These are phyloP conservation scores for Pissodes strobi DNA, from an alignment of 1,140 invertebrate genomes.

Conservation along the genomic window DNA sequence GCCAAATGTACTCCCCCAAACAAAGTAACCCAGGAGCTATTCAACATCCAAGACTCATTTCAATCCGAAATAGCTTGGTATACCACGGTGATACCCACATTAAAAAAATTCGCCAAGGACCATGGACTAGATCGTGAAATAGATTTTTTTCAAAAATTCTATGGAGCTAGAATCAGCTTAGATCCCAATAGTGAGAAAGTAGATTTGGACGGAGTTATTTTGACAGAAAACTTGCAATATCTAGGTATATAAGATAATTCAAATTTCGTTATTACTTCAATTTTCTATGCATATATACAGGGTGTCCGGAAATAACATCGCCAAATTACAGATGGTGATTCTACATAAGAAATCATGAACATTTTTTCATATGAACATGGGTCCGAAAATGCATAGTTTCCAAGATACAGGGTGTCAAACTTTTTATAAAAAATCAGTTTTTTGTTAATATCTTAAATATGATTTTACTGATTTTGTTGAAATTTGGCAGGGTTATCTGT, in stretches of 20 bases:
- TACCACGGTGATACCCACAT: slow-evolving; percentile 54
- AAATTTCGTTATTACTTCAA: no score
- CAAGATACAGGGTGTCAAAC: no score
- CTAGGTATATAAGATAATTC: slow-evolving; percentile 16
- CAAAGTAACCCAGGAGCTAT: slow-evolving; percentile 58
- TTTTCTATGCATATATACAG: no score
- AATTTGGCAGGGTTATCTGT: no score
- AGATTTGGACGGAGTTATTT: slow-evolving; percentile 60
- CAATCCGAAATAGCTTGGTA: slow-evolving; percentile 63
- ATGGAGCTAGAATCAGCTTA: slow-evolving; percentile 58
- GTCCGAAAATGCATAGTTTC: no score
- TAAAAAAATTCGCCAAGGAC: slow-evolving; percentile 58
- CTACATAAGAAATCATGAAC: no score
- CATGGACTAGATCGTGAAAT: slow-evolving; percentile 53
- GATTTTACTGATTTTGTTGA: no score
- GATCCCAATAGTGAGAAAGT: slow-evolving; percentile 46
- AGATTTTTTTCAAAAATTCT: slow-evolving; percentile 57
- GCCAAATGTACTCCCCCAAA: slow-evolving; percentile 61
- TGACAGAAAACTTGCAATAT: slow-evolving; percentile 60
- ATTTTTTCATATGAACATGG: no score
- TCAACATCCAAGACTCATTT: slow-evolving; percentile 61
- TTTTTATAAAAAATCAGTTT: no score
- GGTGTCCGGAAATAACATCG: no score
- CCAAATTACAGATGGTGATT: no score
- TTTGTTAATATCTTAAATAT: no score